Conservation (phyloP, 2,113 vertebrate genomes). For the Misgurnus mizolepis region DNA sequence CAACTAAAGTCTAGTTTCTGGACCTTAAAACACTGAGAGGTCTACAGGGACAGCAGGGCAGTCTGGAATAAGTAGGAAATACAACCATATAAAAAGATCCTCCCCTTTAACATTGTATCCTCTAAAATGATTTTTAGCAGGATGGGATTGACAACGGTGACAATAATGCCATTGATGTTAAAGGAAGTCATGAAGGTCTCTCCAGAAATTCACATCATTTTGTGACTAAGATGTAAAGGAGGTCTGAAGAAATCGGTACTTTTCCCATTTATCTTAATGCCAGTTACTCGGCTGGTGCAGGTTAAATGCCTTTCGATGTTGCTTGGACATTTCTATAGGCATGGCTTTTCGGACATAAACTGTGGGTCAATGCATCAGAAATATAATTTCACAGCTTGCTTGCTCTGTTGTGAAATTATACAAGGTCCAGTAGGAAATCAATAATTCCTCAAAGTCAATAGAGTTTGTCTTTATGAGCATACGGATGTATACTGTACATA, state of each 20-base stretch:
- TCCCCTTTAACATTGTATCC: background rate
- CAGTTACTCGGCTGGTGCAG: no score
- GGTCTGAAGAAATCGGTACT: no score
- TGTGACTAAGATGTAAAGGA: background rate
- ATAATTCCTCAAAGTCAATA: background rate
- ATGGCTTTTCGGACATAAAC: background rate
- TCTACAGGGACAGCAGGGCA: background rate
- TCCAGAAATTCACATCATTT: background rate
- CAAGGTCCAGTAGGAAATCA: constrained; percentile 1
- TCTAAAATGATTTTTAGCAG: background rate
- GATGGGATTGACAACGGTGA: no score
- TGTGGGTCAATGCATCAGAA: background rate
- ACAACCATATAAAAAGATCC: background rate
- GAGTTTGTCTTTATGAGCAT: no score
- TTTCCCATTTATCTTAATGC: no score
- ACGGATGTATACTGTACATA: no score
- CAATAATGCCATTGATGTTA: background rate
- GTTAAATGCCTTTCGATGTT: no score
- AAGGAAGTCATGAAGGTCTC: constrained; percentile 1
- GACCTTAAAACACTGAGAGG: background rate
- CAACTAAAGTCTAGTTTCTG: background rate
- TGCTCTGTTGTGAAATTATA: background rate
- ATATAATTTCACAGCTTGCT: constrained; percentile 6
- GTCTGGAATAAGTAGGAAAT: no score
- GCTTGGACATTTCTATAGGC: no score